These are phyloP conservation scores for Gavialis gangeticus DNA, from an alignment of 2,113 vertebrate species.

Conservation along the genomic window DNA sequence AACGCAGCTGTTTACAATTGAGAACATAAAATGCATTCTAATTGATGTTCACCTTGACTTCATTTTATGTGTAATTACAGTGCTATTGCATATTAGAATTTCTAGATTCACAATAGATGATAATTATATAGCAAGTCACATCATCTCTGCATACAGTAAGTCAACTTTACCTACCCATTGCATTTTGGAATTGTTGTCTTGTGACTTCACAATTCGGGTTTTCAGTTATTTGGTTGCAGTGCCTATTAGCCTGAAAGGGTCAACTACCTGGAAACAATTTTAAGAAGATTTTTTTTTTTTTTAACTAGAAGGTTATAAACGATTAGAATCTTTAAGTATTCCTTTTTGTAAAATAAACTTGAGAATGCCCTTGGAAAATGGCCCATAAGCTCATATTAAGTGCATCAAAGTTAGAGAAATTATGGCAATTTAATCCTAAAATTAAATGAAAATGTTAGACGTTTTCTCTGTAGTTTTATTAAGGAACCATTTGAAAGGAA, in stretches of 20 bases:
- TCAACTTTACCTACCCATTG: background rate
- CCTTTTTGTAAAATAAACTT: background rate
- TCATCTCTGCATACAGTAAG: slow-evolving; percentile 12
- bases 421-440: background rate
- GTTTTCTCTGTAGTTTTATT: background rate
- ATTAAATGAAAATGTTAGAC: background rate
- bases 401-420: background rate
- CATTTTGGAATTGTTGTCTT: background rate
- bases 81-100: slow-evolving; percentile 29
- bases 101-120: slow-evolving; percentile 49
- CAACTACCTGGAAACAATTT: background rate
- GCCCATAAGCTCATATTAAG: background rate
- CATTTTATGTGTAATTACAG: slow-evolving; percentile 58
- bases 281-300: background rate
- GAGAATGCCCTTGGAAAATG: background rate
- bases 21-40: slow-evolving; percentile 51
- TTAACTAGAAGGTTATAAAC: background rate
- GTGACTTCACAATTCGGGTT: background rate
- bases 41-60: slow-evolving; percentile 67
- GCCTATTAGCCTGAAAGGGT: background rate
- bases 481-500: background rate
- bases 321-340: background rate
- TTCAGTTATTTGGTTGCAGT: slow-evolving; percentile 26
- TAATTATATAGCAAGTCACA: slow-evolving; percentile 34
- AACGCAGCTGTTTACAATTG: slow-evolving; percentile 52